phyloP scores from a whole-genome alignment of 2,113 vertebrate genomes.

The Ornithorhynchus anatinus region DNA sequence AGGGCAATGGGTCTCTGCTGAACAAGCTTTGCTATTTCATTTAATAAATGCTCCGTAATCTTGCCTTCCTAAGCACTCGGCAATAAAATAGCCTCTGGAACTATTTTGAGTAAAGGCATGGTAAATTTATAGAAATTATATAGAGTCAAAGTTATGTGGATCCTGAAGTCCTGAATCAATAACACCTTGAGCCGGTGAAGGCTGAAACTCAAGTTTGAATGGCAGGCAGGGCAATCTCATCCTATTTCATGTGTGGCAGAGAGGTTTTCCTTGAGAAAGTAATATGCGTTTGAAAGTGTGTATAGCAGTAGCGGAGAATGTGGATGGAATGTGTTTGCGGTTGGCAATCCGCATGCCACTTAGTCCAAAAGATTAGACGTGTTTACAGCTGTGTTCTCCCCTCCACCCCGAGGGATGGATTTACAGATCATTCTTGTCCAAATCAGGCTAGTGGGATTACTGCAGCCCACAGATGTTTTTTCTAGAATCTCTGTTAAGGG shows the following conservation, averaged over 20 bases:
- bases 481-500: too few relatives aligned
- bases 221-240: neutral
- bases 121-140: neutral
- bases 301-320: too few relatives aligned
- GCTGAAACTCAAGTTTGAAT: conserved; percentile 1
- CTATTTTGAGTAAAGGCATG: neutral
- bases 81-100: neutral
- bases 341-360: too few relatives aligned
- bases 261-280: too few relatives aligned
- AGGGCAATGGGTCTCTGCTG: neutral
- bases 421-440: too few relatives aligned
- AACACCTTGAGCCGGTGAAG: neutral
- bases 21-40: neutral
- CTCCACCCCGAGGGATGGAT: too few relatives aligned
- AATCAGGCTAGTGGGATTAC: too few relatives aligned
- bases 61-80: neutral
- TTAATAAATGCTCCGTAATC: neutral
- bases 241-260: neutral
- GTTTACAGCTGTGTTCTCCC: too few relatives aligned
- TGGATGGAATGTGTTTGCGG: too few relatives aligned
- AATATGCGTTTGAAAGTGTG: too few relatives aligned
- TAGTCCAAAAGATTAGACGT: too few relatives aligned
- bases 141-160: neutral
- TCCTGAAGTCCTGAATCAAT: neutral
- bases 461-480: too few relatives aligned